Base-by-base conservation (phyloP, 1,140 invertebrate genomes). In the Centruroides sculpturatus region DNA sequence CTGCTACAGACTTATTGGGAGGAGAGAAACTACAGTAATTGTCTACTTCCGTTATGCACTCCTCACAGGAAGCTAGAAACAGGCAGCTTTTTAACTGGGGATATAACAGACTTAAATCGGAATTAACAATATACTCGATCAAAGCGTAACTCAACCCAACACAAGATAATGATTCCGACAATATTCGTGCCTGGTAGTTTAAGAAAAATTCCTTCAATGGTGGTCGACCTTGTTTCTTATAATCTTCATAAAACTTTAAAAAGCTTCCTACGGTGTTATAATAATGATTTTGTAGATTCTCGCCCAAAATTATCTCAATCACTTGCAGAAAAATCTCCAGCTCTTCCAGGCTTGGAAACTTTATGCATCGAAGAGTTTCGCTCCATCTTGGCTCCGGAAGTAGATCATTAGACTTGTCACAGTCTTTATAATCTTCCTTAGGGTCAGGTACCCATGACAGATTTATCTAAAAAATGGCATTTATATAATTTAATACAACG, bases 201-300 rank as follows among this genome's bases (percentile, higher is more conserved):
- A 82, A 78, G 69, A 83, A 87, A 71, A 86, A 89, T 61, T 81
- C 77, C 49, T 79, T 77, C 66, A 88, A 46, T n/a, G 62, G 69
- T 64, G 75, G 78, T 35, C 78, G 77, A 55, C 77, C 77, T 59
- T 77, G 57, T 7, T 62, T 73, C 68, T 81, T 79, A 71, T 66
- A 69, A 46, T 66, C 69, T 12, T 69, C 66, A 55, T 67, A 66
- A 36, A 71, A 69, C 2, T 60, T 47, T 49, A 89, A 72, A 72
- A 91, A 89, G 70, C 90, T 89, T 70, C 83, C 84, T 64, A 91
- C 81, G 47, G 87, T 91, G 75, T 92, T 87, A 72, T 93, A 94
- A 73, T 85, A 76, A 78, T 89, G 80, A 67, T 83, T 82, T 67
- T 89, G 77, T 68, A 92, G 78, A 57, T 81, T 81, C 34, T 63